Percentiles rank a stretch among this genome's conserved stretches.
Evolutionary conservation across 2,888 invertebrate genomes (phyloP).

Genomic region (Hemithea aestivaria): DNA sequence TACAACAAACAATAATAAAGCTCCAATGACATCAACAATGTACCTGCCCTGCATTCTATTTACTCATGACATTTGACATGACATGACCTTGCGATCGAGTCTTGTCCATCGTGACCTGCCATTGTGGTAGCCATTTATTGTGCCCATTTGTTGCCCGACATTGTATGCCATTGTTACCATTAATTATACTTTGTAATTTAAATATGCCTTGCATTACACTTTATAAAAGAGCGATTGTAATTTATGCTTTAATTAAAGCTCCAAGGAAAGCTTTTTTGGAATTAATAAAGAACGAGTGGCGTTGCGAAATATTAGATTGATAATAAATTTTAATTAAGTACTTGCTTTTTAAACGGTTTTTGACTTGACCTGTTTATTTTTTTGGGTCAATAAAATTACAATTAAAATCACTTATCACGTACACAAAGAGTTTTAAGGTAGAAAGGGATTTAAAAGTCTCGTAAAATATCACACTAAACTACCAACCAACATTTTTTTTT

Average conservation of each 20-base stretch:
- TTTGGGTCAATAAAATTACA: no score
- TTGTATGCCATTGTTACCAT: conserved; percentile 33
- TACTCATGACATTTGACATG: conserved; percentile 46
- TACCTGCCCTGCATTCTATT: conserved; percentile 37
- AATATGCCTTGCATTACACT: conserved; percentile 19
- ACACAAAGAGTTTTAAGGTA: no score
- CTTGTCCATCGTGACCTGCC: conserved; percentile 45
- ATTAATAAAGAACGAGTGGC: no score
- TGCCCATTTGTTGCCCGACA: conserved; percentile 35
- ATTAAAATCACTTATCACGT: no score
- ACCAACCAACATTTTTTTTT: no score
- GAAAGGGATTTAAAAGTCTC: no score
- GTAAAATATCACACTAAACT: no score
- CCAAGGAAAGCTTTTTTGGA: conserved; percentile 28
- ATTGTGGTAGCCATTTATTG: conserved; percentile 42
- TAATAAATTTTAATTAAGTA: no score
- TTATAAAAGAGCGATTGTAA: conserved; percentile 20
- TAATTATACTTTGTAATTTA: conserved; percentile 34
- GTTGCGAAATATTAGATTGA: no score
- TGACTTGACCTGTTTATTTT: no score
- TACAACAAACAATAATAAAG: no score
- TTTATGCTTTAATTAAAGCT: conserved; percentile 38
- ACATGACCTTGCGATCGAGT: conserved; percentile 46
- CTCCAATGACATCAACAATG: conserved; percentile 12
- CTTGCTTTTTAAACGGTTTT: no score